These are phyloP conservation scores for Macrostomum lignano DNA, from an alignment of 1,140 invertebrate genomes.

Conservation along the genomic window DNA sequence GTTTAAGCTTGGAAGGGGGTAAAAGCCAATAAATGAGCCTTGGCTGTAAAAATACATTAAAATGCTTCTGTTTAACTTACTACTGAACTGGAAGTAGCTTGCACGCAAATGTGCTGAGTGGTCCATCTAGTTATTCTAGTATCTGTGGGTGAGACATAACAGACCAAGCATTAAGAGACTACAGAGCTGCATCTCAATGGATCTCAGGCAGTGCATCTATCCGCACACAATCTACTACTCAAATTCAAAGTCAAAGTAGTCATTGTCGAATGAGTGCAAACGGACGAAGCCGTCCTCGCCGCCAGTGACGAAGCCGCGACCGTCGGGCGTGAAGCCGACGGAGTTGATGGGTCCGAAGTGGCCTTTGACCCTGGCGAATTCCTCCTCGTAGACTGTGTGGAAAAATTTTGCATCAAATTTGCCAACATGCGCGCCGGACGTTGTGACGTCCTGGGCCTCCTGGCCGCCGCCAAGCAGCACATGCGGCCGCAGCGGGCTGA, in stretches of 20 bases:
- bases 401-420: slow-evolving; percentile 96
- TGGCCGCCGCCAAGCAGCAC: slow-evolving; percentile 83
- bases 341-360: slow-evolving; percentile 99
- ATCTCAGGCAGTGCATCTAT: too few species aligned
- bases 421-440: slow-evolving; percentile 65
- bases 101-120: too few species aligned
- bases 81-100: too few species aligned
- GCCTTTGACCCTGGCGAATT: slow-evolving; percentile 85
- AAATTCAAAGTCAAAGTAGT: slow-evolving; percentile 4
- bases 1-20: too few species aligned
- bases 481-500: slow-evolving; percentile 72
- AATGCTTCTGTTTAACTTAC: too few species aligned
- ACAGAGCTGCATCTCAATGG: too few species aligned
- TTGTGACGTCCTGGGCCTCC: slow-evolving; percentile 94
- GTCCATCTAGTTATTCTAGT: too few species aligned
- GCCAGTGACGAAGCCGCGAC: slow-evolving; percentile 17
- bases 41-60: too few species aligned
- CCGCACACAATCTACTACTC: slow-evolving; percentile 1
- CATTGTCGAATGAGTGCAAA: slow-evolving; percentile 2
- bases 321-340: slow-evolving; percentile 86
- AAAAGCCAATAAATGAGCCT: too few species aligned
- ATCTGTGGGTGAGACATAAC: too few species aligned
- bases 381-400: slow-evolving; percentile 95
- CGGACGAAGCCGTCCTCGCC: slow-evolving; percentile 5
- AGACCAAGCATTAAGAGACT: too few species aligned